Base-by-base conservation (phyloP, 35 echinoderm and acorn worm genomes). In the Heliocidaris erythrogramma region DNA sequence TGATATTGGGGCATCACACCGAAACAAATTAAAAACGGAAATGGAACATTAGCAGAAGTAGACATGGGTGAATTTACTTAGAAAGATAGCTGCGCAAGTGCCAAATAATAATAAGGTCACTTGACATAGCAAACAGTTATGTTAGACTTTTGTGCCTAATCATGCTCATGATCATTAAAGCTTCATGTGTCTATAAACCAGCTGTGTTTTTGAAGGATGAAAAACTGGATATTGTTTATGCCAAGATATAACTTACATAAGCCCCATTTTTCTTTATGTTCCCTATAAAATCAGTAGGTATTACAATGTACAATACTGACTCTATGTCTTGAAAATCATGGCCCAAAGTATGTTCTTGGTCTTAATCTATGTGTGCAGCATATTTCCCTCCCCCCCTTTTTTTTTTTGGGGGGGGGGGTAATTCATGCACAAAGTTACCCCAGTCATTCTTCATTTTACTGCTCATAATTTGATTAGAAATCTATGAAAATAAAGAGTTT, bases 141-240 rank as follows among this genome's bases (percentile, higher is more conserved):
- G 65, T 27, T 78, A 4, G 8, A 21, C 8, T 4, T 78, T 71
- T 78, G 5, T 78, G 65, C 65, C 21, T 78, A 78, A 78, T 78
- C 65, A 69, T 78, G 65, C 90, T 49, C 13, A 92, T 4, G 90
- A 92, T 92, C 48, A 49, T 42, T 56, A 92, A 92, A 49, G 90
- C 47, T 48, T 32, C 47, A 49, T 48, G 52, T 56, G 52, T 92
- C 29, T 48, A n/a, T n/a, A n/a, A 31, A 24, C 24, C 24, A 92
- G 90, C 90, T 30, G 52, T 92, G 48, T 49, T 48, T 56, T 29
- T 92, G 48, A 49, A 29, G 90, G 48, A 27, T 92, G 30, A 3
- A 92, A 16, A 32, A 56, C 90, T 11, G 52, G 48, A 12, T 49
- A 92, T 47, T 47, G 42, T 21, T 91, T 11, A 91, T 50, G 18